phyloP scores from a whole-genome alignment of 1,140 invertebrate species.

The Hydropsyche tenuis region DNA sequence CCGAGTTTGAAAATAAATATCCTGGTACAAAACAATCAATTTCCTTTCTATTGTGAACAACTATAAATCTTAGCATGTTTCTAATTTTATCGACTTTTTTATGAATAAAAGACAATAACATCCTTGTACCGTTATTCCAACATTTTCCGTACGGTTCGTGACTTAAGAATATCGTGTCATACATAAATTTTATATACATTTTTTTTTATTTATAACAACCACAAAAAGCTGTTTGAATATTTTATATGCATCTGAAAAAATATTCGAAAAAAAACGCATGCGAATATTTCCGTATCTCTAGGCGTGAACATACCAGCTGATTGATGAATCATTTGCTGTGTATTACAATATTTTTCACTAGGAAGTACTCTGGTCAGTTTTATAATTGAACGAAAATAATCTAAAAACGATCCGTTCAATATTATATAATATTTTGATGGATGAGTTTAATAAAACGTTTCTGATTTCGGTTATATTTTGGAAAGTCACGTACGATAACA shows the following conservation, averaged over 20 bases:
- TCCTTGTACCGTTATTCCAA: neutral
- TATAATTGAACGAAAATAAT: neutral
- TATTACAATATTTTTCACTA: neutral
- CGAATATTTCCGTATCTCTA: neutral
- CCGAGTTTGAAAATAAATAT: too few relatives aligned
- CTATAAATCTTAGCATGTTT: too few relatives aligned
- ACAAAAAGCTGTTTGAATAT: neutral
- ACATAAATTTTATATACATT: constrained; percentile 2
- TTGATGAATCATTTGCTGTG: constrained; percentile 1
- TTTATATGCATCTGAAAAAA: constrained; percentile 3
- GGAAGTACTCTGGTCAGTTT: neutral
- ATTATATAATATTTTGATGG: too few relatives aligned
- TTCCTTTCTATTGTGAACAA: too few relatives aligned
- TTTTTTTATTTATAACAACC: neutral
- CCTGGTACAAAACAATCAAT: too few relatives aligned
- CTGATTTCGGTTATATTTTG: neutral
- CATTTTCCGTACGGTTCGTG: neutral
- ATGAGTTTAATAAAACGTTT: constrained; percentile 1
- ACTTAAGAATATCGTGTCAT: constrained; percentile 7
- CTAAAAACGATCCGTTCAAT: too few relatives aligned
- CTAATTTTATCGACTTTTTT: too few relatives aligned
- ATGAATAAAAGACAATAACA: neutral
- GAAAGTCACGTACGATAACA: constrained; percentile 8
- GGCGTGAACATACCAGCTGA: constrained; percentile 12
- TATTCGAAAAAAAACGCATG: neutral